Percentiles rank a stretch among this genome's conserved stretches.
Conservation (phyloP, 2,113 vertebrate genomes). For the Dinomys branickii region DNA sequence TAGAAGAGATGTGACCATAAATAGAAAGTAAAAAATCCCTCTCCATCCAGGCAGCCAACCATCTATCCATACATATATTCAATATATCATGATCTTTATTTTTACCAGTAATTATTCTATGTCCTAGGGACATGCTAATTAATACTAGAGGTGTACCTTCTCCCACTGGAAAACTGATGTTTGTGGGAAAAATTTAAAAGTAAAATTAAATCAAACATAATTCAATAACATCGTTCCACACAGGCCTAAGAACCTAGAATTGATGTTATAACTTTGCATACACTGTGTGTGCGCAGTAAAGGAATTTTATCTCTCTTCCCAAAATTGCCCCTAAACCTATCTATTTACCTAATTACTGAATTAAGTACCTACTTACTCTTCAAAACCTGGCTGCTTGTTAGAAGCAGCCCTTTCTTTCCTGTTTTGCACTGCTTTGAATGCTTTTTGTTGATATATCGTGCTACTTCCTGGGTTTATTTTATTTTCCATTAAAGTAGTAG, state of each 20-base stretch:
- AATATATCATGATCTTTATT: background rate
- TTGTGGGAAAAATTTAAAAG: background rate
- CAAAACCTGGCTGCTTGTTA: background rate
- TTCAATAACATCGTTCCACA: background rate
- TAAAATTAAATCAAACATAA: slow-evolving; percentile 38
- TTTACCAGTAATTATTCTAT: background rate
- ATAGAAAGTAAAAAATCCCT: background rate
- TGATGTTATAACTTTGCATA: background rate
- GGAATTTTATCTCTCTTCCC: background rate
- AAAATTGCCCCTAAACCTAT: background rate
- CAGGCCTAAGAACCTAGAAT: background rate
- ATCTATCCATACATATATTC: background rate
- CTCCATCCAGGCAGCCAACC: background rate
- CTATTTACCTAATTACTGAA: background rate
- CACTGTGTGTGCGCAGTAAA: background rate
- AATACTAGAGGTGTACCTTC: background rate
- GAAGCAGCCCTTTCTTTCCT: background rate
- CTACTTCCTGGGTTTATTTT: background rate
- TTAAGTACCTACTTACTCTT: background rate
- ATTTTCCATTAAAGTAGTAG: background rate
- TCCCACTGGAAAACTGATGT: background rate
- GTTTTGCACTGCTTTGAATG: background rate
- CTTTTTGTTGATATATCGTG: background rate
- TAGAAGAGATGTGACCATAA: background rate
- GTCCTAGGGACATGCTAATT: background rate